phyloP scores from a whole-genome alignment of 2,113 vertebrate genomes.

The Silurus meridionalis region DNA sequence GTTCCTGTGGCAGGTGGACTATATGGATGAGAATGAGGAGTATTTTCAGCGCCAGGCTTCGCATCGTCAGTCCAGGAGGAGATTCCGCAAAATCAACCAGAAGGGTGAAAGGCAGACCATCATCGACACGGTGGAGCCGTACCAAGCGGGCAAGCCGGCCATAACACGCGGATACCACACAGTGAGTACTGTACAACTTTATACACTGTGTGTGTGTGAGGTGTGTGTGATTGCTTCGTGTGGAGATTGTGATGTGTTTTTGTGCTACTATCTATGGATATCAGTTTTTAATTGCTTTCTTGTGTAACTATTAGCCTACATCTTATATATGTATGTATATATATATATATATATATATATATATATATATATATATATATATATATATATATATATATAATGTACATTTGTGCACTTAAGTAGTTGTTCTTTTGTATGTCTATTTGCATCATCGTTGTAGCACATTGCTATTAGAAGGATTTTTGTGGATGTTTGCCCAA shows the following conservation, averaged over 20 bases:
- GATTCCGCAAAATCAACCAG: slow-evolving; percentile 98
- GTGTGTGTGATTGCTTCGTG: not conserved
- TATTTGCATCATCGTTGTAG: not conserved
- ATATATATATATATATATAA: not conserved
- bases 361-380: not conserved
- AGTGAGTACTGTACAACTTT: slow-evolving; percentile 73
- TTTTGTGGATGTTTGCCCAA: not conserved
- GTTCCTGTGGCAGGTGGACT: slow-evolving; percentile 85
- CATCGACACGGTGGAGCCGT: slow-evolving; percentile 96
- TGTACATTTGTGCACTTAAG: not conserved
- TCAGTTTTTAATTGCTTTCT: not conserved
- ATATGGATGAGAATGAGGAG: slow-evolving; percentile 99
- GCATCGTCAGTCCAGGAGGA: slow-evolving; percentile 92
- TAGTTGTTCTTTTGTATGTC: not conserved
- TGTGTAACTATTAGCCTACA: not conserved
- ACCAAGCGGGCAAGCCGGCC: slow-evolving; percentile 90
- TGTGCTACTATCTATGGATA: not conserved
- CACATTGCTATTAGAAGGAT: not conserved
- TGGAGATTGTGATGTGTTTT: slow-evolving; percentile 6
- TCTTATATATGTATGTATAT: not conserved
- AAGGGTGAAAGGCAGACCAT: slow-evolving; percentile 98
- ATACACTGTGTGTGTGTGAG: not conserved
- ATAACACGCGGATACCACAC: slow-evolving; percentile 93
- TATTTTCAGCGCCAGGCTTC: slow-evolving; percentile 98
- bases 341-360: not conserved